Base-by-base conservation (phyloP, 1,140 invertebrate species). In the Caenorhabditis brenneri region DNA sequence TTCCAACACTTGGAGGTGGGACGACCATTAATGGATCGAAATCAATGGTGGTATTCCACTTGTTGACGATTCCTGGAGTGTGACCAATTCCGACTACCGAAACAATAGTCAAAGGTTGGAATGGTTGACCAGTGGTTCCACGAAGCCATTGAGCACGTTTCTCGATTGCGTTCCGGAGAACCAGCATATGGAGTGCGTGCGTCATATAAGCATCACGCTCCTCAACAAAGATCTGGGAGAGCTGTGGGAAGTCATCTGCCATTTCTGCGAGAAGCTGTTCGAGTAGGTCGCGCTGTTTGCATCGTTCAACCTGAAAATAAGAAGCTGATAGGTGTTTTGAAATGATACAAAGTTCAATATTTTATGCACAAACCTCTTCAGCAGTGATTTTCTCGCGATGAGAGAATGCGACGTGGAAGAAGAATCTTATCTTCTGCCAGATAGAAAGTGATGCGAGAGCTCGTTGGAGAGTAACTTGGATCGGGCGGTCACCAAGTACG, bases 191-290 rank as follows among this genome's bases (percentile, higher is more conserved):
- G 24, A 90, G 79, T 15, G 79, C 79, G 29, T 87, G 36, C 4
- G 87, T 60, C 86, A 88, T 89, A 69, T 85, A 90, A 31, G 85
- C 80, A 91, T 99, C 97, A 79, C 97, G 92, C 91, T 99, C 97
- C 42, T 95, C 93, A 0, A 99, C 94, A 91, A 99, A 97, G 3
- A 99, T 97, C 88, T 94, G 93, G 80, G 94, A 94, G 7, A 99
- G 92, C 0, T 94, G 94, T 0, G 97, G 97, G 92, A 95, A 99
- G 89, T 98, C 94, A 46, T 94, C 95, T 5, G 95, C 94, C 94
- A 99, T 94, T 91, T 97, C 95, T 31, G 94, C 93, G 85, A 99
- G 92, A 91, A 99, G 93, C 90, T 96, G 94, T 88, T 97, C 95
- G 10, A 99, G 88, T 86, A 98, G 92, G 91, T 97, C 96, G 86